phyloP scores from a whole-genome alignment of 2,797 vertebrate genomes.

The Tadarida brasiliensis region DNA sequence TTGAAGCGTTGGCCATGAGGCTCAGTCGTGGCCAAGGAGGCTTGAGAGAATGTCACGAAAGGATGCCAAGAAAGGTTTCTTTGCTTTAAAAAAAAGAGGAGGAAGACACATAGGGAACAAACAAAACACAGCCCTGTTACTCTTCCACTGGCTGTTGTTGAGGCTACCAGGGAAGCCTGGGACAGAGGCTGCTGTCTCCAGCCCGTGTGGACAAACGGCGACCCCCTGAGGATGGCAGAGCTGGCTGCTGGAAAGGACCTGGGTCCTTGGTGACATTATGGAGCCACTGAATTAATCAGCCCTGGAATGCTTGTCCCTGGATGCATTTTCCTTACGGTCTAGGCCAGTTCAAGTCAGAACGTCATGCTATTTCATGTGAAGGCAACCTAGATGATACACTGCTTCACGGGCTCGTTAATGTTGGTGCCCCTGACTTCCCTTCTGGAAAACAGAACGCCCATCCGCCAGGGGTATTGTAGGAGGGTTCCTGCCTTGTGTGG shows the following conservation, averaged over 20 bases:
- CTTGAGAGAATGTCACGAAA: not conserved
- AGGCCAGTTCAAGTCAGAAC: not conserved
- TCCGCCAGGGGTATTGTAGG: not conserved
- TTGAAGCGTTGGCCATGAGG: not conserved
- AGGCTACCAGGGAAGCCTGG: not conserved
- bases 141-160: not conserved
- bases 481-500: constrained; percentile 10
- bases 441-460: not conserved
- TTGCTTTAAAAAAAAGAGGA: not conserved
- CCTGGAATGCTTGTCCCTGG: not conserved
- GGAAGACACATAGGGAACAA: not conserved
- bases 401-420: not conserved
- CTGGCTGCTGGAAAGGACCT: not conserved
- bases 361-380: not conserved
- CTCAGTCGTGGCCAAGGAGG: not conserved
- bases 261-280: not conserved
- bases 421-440: not conserved
- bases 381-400: not conserved
- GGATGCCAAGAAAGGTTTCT: not conserved
- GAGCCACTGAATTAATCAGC: not conserved
- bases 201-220: not conserved
- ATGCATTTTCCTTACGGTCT: constrained; percentile 23
- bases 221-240: not conserved
- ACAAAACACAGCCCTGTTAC: not conserved
- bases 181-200: not conserved